Conservation (phyloP, 2,113 vertebrate genomes). For the Campylorhamphus procurvoides region DNA sequence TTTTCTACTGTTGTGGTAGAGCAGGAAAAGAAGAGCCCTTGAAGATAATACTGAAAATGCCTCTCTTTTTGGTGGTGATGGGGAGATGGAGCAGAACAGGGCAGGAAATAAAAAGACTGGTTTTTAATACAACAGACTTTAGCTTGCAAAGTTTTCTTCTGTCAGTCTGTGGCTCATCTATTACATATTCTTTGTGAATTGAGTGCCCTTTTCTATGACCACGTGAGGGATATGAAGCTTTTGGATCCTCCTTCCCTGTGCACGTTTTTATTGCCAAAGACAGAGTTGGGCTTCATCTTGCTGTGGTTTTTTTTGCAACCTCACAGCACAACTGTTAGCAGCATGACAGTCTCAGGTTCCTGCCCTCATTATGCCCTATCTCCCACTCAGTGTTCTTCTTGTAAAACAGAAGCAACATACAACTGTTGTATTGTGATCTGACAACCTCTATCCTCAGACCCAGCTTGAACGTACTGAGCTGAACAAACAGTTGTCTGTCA, state of each 20-base stretch:
- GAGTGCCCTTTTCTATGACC: background rate
- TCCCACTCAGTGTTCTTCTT: background rate
- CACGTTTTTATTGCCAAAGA: background rate
- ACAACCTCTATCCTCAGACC: constrained; percentile 14
- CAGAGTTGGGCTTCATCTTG: background rate
- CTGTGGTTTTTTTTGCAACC: constrained; percentile 2
- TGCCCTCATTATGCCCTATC: constrained; percentile 1
- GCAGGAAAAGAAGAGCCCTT: background rate
- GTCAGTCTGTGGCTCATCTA: background rate
- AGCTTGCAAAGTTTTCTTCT: background rate
- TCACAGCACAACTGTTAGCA: background rate
- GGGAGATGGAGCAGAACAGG: background rate
- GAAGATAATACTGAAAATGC: background rate
- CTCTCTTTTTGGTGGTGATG: background rate
- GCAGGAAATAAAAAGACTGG: background rate
- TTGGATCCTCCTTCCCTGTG: background rate
- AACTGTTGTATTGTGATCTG: constrained; percentile 31
- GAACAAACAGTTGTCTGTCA: constrained; percentile 54
- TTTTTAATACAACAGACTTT: background rate
- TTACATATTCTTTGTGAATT: background rate
- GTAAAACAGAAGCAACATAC: constrained; percentile 11
- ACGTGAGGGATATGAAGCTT: background rate
- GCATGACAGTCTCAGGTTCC: background rate
- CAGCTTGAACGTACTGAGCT: constrained; percentile 53
- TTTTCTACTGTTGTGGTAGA: background rate